Base-by-base conservation (phyloP, 2,797 vertebrate species). In the Enteromius argenteus region DNA sequence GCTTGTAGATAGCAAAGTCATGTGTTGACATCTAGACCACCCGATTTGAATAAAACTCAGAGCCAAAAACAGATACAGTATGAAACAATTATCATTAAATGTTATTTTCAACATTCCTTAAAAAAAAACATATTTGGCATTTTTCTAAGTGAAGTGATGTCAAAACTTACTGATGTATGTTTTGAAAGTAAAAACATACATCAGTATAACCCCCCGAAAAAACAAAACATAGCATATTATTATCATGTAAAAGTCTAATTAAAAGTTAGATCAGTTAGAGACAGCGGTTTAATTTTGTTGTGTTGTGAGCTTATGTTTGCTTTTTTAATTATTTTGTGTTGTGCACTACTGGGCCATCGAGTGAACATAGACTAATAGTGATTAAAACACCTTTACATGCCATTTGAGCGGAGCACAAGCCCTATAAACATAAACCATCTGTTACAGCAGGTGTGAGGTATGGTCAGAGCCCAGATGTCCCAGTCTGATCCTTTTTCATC, bases 371-470 rank as follows among this genome's bases (percentile, higher is more conserved):
- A n/a, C 44, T 80, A 23, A 8, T 27, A 75, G 11, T 58, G 27
- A 39, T 73, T 10, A 76, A 44, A 51, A 51, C 72, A 67, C 27
- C 11, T 66, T 49, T 21, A 23, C 42, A 42, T 68, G 74, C 56
- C 84, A 81, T 67, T 49, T 30, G 21, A 19, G 23, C 44, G 56
- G 27, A 67, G n/a, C 39, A 66, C 58, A 74, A 81, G 17, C 11
- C 35, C 4, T 35, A 17, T 80, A 66, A 81, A 39, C 39, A 27
- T 23, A 44, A 11, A 53, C 81, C 78, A 86, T 81, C 81, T 88
- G 78, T 64, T 73, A 27, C 30, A 67, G 19, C 64, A 80, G 71
- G n/a, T 42, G 17, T 62, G 56, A 30, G 75, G 3, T n/a, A 30
- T 49, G 17, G 9, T 42, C 46, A 76, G 56, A 81, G 39, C 21